phyloP scores from a whole-genome alignment of 2,888 invertebrate genomes.

The Phyllotreta cruciferae region DNA sequence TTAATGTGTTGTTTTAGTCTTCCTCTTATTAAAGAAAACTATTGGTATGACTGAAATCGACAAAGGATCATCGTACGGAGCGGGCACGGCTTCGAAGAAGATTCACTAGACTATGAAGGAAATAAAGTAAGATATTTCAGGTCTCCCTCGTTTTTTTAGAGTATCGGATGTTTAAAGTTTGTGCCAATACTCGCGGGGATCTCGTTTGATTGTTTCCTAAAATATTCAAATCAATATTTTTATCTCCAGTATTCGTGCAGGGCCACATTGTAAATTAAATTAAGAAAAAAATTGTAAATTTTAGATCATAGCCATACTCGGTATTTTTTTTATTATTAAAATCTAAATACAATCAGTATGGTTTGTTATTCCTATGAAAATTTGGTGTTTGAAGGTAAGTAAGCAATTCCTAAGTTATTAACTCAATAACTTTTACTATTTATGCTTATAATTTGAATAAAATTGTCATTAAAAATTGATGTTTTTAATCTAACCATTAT shows the following conservation, averaged over 20 bases:
- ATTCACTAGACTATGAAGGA: constrained; percentile 46
- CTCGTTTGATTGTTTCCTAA: constrained; percentile 14
- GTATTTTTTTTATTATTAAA: constrained; percentile 1
- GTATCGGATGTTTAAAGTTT: constrained; percentile 33
- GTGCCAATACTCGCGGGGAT: constrained; percentile 37
- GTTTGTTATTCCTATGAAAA: too few relatives aligned
- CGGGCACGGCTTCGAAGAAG: constrained; percentile 64
- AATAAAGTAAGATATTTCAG: constrained; percentile 1
- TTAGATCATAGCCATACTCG: neutral
- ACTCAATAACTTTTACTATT: too few relatives aligned
- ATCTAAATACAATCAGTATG: too few relatives aligned
- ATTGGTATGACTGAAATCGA: constrained; percentile 86
- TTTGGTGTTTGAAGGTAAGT: too few relatives aligned
- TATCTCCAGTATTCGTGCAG: constrained; percentile 17
- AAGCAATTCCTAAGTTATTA: too few relatives aligned
- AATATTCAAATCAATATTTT: constrained; percentile 3
- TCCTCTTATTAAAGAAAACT: constrained; percentile 76
- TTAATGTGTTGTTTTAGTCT: constrained; percentile 68
- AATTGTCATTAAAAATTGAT: too few relatives aligned
- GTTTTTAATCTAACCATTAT: too few relatives aligned
- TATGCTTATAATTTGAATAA: too few relatives aligned
- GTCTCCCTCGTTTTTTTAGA: constrained; percentile 16
- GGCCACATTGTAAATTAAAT: neutral
- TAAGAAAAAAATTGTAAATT: neutral
- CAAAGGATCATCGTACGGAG: constrained; percentile 83